These are phyloP conservation scores for Sterna hirundo DNA, from an alignment of 2,113 vertebrate genomes.

Conservation along the genomic window DNA sequence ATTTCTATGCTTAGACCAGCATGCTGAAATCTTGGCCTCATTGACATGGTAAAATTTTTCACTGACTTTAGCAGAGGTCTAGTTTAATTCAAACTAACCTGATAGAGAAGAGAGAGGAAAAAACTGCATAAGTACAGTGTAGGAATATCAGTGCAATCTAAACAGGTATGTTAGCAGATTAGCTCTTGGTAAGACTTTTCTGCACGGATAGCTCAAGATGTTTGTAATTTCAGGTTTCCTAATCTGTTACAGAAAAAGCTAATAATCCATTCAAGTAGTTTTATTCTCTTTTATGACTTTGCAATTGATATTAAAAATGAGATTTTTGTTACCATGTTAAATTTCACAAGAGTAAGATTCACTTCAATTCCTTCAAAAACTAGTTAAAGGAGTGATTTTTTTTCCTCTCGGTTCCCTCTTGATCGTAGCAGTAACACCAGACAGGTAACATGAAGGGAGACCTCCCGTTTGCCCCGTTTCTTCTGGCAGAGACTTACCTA, in stretches of 20 bases:
- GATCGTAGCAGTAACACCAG: background rate
- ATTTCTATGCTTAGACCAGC: background rate
- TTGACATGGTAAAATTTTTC: background rate
- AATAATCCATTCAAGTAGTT: background rate
- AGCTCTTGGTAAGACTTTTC: background rate
- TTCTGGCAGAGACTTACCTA: background rate
- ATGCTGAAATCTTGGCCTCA: background rate
- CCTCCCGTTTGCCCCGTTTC: background rate
- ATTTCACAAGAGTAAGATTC: background rate
- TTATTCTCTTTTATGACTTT: background rate
- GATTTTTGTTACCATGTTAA: background rate
- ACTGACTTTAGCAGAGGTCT: background rate
- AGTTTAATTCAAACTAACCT: background rate
- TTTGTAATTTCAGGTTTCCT: background rate
- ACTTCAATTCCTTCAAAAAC: background rate
- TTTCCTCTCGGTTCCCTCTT: background rate
- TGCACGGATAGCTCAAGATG: background rate
- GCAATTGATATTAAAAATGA: background rate
- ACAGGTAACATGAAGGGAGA: background rate
- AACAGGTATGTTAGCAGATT: background rate
- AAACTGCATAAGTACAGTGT: accelerated
- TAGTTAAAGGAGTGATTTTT: background rate
- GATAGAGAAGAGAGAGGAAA: background rate
- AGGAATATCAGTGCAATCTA: background rate
- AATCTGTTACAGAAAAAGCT: background rate